These are phyloP conservation scores for Apotomis turbidana DNA, from an alignment of 2,888 invertebrate genomes.

Conservation along the genomic window DNA sequence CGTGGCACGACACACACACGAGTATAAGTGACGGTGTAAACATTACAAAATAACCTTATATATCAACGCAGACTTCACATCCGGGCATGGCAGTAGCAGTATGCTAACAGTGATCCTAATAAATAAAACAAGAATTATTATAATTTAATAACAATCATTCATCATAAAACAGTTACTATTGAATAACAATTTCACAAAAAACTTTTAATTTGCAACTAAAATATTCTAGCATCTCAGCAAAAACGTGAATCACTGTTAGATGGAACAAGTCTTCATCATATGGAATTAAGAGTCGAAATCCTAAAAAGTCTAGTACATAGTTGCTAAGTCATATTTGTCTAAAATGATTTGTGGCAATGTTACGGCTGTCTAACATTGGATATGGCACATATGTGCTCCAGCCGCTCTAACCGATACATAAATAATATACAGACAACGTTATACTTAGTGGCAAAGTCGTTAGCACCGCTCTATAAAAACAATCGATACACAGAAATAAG, in stretches of 20 bases:
- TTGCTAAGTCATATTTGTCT: constrained; percentile 33
- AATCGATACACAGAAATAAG: constrained; percentile 29
- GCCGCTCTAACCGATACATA: constrained; percentile 52
- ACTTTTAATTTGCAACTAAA: background rate
- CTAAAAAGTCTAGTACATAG: constrained; percentile 8
- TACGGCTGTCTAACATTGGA: constrained; percentile 53
- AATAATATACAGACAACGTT: constrained; percentile 31
- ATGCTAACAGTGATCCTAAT: constrained; percentile 5
- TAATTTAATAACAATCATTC: constrained; percentile 3
- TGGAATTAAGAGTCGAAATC: constrained; percentile 11
- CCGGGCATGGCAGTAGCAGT: constrained; percentile 23
- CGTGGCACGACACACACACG: constrained; percentile 47
- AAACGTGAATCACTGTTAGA: constrained; percentile 20
- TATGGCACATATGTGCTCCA: constrained; percentile 58
- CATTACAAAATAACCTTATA: constrained; percentile 27
- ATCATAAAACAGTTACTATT: background rate
- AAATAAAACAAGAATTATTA: constrained; percentile 4
- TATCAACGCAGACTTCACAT: constrained; percentile 10
- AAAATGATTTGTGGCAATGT: constrained; percentile 52
- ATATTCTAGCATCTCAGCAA: background rate
- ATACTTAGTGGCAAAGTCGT: constrained; percentile 56
- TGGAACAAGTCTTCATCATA: constrained; percentile 3
- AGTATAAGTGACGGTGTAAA: constrained; percentile 38
- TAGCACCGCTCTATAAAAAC: constrained; percentile 56
- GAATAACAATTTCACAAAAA: constrained; percentile 2